Evolutionary conservation across 2,113 vertebrate genomes (phyloP).

Genomic region (Tachycineta bicolor): DNA sequence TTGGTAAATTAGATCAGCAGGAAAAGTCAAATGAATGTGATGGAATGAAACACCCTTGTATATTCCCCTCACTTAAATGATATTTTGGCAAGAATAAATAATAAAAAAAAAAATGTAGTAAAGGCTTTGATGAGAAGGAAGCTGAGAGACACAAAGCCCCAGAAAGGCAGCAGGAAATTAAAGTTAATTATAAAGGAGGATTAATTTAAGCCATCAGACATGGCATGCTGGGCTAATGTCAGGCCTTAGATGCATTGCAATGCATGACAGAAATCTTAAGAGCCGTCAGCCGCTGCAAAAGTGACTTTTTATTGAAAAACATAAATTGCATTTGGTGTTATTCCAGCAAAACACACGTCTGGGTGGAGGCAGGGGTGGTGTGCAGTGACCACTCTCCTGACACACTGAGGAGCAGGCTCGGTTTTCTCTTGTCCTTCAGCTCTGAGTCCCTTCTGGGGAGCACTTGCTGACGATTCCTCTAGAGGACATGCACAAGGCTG

Average conservation of each 20-base stretch:
- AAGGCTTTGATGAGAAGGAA: constrained; percentile 55
- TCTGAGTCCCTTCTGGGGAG: neutral
- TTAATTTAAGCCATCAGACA: constrained; percentile 74
- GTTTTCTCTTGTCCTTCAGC: neutral
- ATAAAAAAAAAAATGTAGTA: neutral
- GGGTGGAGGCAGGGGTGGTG: neutral
- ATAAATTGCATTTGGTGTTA: constrained; percentile 50
- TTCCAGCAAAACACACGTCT: neutral
- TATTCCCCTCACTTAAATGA: constrained; percentile 27
- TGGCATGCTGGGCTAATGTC: constrained; percentile 71
- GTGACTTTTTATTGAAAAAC: constrained; percentile 51
- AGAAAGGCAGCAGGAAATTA: constrained; percentile 71
- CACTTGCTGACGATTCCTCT: neutral
- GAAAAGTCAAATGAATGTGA: constrained; percentile 46
- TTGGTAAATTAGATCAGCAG: constrained; percentile 47
- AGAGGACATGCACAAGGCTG: accelerated
- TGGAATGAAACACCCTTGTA: constrained; percentile 18
- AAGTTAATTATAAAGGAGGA: constrained; percentile 76
- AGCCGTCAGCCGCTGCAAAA: constrained; percentile 28
- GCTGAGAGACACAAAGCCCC: constrained; percentile 56
- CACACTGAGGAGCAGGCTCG: accelerated
- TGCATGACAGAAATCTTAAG: constrained; percentile 38
- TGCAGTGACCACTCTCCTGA: neutral
- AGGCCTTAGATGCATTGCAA: constrained; percentile 55
- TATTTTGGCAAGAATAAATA: constrained; percentile 64